phyloP scores from a whole-genome alignment of 2,113 vertebrate species.

The Micromys minutus region DNA sequence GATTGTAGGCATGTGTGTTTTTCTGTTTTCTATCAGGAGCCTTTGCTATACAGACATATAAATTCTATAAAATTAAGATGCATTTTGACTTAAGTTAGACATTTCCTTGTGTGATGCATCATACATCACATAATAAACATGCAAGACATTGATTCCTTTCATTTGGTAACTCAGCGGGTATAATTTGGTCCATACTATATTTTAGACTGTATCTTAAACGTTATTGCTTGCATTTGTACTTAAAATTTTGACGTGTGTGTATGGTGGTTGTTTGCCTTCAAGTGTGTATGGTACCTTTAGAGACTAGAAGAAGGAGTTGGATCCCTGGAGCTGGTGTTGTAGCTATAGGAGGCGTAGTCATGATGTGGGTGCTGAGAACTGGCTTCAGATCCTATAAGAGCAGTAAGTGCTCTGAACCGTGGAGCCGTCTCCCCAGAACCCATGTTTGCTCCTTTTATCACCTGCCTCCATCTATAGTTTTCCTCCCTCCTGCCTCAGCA shows the following conservation, averaged over 20 bases:
- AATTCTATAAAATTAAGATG: slow-evolving; percentile 11
- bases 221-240: neutral
- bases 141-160: neutral
- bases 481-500: neutral
- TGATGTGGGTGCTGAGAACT: neutral
- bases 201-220: slow-evolving; percentile 35
- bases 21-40: neutral
- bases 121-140: neutral
- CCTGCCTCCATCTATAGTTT: neutral
- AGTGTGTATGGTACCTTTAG: neutral
- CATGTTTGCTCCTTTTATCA: slow-evolving; percentile 31
- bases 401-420: neutral
- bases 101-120: slow-evolving; percentile 11
- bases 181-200: neutral
- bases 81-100: neutral
- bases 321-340: neutral
- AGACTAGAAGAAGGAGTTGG: neutral
- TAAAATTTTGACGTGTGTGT: neutral
- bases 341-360: neutral
- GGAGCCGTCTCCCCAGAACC: neutral
- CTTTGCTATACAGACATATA: neutral
- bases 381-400: neutral
- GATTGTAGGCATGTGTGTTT: neutral
- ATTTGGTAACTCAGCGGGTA: neutral
- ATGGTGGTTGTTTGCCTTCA: neutral